Base-by-base conservation (phyloP, 2,113 vertebrate genomes). In the Pristiophorus japonicus region DNA sequence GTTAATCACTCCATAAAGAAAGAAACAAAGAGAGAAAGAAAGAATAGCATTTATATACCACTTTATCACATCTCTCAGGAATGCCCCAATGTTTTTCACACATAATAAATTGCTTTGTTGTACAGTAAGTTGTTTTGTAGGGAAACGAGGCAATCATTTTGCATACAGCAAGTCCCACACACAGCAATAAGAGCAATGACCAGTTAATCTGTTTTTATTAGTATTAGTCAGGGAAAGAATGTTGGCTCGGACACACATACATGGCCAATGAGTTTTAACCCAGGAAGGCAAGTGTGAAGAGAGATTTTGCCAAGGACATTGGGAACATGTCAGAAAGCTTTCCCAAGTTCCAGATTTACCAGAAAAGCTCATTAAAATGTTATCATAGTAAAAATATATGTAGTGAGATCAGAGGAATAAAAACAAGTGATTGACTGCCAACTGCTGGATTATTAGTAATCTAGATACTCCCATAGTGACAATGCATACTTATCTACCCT, bases 161-260 rank as follows among this genome's bases (percentile, higher is more conserved):
- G 78, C 18, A 20, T 38, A 45, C 78, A 42, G 78, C 38, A 81
- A 81, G 78, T 81, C 78, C 38, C 38, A 81, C 78, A 81, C 42
- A 92, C 59, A 92, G 14, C 30, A 63, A 38, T 65, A n/a, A 38
- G 88, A 38, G n/a, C 59, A 65, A 65, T 62, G 62, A 20, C 18
- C 59, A 63, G 59, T 92, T 92, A 62, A 92, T 92, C 18, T 92
- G 59, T 34, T 92, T 92, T 92, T 92, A 92, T 92, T 63, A 38
- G 55, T 38, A 63, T 63, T 92, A 38, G 88, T 63, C 88, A 92
- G 63, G 34, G 88, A 91, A 91, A 63, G 88, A 91, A 91, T 91
- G 88, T 91, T 91, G 88, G 88, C 88, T 91, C 1, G 18, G n/a
- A 38, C 34, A 63, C 16, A 62, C 6, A 63, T 62, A 63, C 88